Percentiles rank a stretch among this genome's conserved stretches.
These are phyloP conservation scores for Phoeniculus purpureus DNA, from an alignment of 2,797 vertebrate species.

Conservation along the genomic window DNA sequence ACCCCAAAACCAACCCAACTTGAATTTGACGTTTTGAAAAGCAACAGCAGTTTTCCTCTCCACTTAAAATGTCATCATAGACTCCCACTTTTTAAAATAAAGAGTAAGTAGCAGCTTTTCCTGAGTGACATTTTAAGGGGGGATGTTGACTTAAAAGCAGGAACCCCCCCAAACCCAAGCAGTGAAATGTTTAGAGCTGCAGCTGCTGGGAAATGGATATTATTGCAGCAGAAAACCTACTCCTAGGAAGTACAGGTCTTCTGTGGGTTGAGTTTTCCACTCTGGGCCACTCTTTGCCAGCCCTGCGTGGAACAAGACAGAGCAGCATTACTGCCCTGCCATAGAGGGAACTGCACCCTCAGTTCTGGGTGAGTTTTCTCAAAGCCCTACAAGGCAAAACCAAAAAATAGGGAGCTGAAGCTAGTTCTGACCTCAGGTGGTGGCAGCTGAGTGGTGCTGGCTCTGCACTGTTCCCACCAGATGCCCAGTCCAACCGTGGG, in stretches of 20 bases:
- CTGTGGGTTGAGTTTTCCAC: neutral
- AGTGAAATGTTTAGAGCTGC: neutral
- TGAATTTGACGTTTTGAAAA: conserved; percentile 46
- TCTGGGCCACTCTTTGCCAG: neutral
- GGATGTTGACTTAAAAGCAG: conserved; percentile 51
- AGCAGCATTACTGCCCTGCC: neutral
- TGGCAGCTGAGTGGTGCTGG: neutral
- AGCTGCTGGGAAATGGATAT: neutral
- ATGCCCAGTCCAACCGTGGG: neutral
- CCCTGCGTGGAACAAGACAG: neutral
- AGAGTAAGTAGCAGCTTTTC: neutral
- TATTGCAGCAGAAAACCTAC: neutral
- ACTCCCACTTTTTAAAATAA: conserved; percentile 8
- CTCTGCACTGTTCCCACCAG: neutral
- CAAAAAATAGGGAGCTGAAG: neutral
- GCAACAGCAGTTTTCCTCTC: conserved; percentile 60
- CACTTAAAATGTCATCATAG: conserved; percentile 63
- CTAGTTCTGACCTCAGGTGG: neutral
- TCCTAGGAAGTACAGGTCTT: neutral
- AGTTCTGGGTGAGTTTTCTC: neutral
- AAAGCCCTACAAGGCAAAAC: neutral
- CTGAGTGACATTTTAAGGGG: conserved; percentile 54
- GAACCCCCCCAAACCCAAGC: conserved; percentile 14
- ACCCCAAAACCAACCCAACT: conserved; percentile 4
- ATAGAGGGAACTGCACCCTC: neutral